phyloP scores from a whole-genome alignment of 2,113 vertebrate genomes.

The Alligator sinensis region DNA sequence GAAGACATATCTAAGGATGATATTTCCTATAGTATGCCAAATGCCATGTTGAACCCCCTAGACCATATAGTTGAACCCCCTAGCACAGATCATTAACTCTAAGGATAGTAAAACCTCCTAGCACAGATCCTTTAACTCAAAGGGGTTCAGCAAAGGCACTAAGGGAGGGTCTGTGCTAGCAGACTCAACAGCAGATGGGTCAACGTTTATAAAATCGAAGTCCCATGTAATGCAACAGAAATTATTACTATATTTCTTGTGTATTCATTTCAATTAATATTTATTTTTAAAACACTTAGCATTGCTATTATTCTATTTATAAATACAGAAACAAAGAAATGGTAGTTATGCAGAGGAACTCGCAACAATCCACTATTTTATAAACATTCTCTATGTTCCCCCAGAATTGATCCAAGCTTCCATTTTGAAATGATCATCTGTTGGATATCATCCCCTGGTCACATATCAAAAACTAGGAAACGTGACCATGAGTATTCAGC shows the following conservation, averaged over 20 bases:
- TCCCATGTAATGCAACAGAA: neutral
- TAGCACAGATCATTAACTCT: neutral
- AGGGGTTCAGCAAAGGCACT: fast-evolving
- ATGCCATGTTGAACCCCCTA: too few species aligned
- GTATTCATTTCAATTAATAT: neutral
- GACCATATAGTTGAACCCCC: too few species aligned
- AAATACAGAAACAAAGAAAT: neutral
- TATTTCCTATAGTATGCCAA: too few species aligned
- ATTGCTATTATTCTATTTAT: neutral
- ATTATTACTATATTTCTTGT: neutral
- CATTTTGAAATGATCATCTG: neutral
- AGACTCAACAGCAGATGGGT: neutral
- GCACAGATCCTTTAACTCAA: neutral
- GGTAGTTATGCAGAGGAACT: neutral
- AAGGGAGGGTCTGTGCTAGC: neutral
- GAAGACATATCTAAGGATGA: neutral
- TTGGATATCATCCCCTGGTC: neutral
- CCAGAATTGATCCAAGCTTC: neutral
- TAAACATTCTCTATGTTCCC: neutral
- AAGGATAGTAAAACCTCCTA: neutral
- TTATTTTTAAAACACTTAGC: neutral
- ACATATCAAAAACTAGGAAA: neutral
- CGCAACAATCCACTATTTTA: neutral
- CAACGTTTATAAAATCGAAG: neutral
- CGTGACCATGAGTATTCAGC: neutral